A percentile compares a stretch with the other conserved stretches of the same genome.
These are phyloP conservation scores for Drosophila nannoptera DNA, from an alignment of 1,140 invertebrate species.

Conservation along the genomic window DNA sequence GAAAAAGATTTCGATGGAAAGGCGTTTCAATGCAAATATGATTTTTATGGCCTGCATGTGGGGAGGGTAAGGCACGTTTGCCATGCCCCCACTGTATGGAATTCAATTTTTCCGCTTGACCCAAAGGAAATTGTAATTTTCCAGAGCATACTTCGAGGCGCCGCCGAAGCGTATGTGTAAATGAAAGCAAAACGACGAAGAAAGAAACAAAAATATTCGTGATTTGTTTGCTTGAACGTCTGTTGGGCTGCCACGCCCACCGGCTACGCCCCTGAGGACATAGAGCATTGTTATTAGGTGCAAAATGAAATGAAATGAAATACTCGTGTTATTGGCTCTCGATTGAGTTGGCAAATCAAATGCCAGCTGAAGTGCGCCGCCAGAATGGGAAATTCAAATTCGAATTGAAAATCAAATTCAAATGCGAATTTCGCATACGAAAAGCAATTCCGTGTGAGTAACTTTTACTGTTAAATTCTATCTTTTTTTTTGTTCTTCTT, in stretches of 20 bases:
- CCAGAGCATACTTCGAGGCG: slow-evolving; percentile 22
- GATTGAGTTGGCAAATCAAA: slow-evolving; percentile 18
- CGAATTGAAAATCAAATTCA: slow-evolving; percentile 1
- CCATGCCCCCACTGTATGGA: slow-evolving; percentile 3
- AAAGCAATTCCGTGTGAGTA: slow-evolving; percentile 9
- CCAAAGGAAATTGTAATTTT: slow-evolving; percentile 16
- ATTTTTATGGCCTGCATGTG: not conserved
- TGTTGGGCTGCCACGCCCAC: not conserved
- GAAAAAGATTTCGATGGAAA: no score
- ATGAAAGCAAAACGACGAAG: slow-evolving; percentile 1
- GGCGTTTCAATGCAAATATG: no score
- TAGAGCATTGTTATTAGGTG: slow-evolving; percentile 14
- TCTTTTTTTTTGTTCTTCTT: not conserved
- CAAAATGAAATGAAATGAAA: slow-evolving; percentile 11
- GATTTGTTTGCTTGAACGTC: not conserved
- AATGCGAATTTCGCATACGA: not conserved
- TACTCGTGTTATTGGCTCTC: slow-evolving; percentile 20
- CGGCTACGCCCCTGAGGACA: not conserved
- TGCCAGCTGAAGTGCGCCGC: not conserved
- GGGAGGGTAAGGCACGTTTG: not conserved
- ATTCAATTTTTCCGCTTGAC: slow-evolving; percentile 13
- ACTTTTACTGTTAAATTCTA: slow-evolving; percentile 25
- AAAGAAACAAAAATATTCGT: not conserved
- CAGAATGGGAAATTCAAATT: not conserved
- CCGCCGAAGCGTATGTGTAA: slow-evolving; percentile 3